Base-by-base conservation (phyloP, 2,888 invertebrate species). In the Seladonia tumulorum region DNA sequence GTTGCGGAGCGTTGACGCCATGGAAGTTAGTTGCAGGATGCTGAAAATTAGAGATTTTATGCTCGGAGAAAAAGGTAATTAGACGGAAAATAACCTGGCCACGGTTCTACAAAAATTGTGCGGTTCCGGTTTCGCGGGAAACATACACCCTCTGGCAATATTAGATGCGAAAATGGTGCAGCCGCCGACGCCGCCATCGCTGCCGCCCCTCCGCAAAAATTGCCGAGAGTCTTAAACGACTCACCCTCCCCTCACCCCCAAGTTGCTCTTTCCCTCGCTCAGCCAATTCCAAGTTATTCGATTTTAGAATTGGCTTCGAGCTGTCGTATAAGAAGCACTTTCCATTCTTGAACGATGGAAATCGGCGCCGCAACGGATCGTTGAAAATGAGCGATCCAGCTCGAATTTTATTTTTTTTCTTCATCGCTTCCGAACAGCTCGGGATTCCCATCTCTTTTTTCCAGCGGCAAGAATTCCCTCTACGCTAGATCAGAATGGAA, bases 21-120 rank as follows among this genome's bases (percentile, higher is more conserved):
- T 39, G 47, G 57, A 83, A 83, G 73, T 68, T 83, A 49, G 47
- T 68, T 7, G 16, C 16, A 22, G 39, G n/a, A 22, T n/a, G 83
- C 76, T 39, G 76, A 79, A 66, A 47, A 84, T 78, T 75, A n/a
- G 35, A 63, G 53, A 42, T 22, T 81, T 79, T 60, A 71, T 70
- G 22, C 35, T 73, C 29, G 76, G 86, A 75, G 66, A 49, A 82
- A 79, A 81, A 81, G 86, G 83, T 88, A 90, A 90, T 90, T 90
- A 90, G 87, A 79, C 73, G 83, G 82, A 85, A 87, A 88, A 88
- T 90, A 86, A 88, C 42, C 86, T 47, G n/a, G 77, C 29, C n/a
- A n/a, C 39, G 39, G 79, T 57, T 39, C 63, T 4, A 39, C 53
- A 86, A 85, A 87, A 89, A 87, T 82, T 82, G 74, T 14, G 63